A percentile compares a stretch with the other conserved stretches of the same genome.
phyloP scores from a whole-genome alignment of 2,888 invertebrate species.

The Alloplasta piceator region DNA sequence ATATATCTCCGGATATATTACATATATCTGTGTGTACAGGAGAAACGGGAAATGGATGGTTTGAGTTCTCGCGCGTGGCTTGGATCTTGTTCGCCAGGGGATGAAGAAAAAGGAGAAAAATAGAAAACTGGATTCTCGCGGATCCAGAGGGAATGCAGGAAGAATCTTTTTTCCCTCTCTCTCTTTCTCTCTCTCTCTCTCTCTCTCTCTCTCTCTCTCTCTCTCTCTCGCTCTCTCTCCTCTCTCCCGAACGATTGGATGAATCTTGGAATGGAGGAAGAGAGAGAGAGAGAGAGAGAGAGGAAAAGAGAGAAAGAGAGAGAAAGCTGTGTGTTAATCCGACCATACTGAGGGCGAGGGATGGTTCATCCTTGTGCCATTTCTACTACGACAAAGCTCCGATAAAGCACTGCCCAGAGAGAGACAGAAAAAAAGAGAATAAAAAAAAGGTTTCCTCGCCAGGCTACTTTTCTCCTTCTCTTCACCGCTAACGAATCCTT shows the following conservation, averaged over 20 bases:
- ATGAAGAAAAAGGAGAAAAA: conserved; percentile 25
- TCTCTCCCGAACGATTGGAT: conserved; percentile 41
- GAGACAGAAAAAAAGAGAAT: neutral
- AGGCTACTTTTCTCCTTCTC: conserved; percentile 45
- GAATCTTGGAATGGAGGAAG: conserved; percentile 30
- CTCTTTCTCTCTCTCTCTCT: neutral
- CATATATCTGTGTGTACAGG: conserved; percentile 16
- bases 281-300: neutral
- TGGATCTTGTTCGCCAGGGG: conserved; percentile 27
- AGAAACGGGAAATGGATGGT: conserved; percentile 47
- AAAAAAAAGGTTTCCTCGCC: conserved; percentile 51
- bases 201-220: neutral
- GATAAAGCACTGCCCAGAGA: conserved; percentile 53
- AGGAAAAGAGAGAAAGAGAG: neutral
- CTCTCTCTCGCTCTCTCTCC: neutral
- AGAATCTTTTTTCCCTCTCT: neutral
- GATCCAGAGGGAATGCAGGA: conserved; percentile 1
- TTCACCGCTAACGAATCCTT: conserved; percentile 56
- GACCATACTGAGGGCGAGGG: conserved; percentile 21
- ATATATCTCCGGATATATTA: neutral
- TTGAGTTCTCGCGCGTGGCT: conserved; percentile 41
- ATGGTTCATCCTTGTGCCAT: conserved; percentile 2
- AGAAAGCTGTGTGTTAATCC: too few species aligned
- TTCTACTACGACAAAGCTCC: conserved; percentile 55
- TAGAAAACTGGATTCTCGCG: conserved; percentile 17